phyloP scores from a whole-genome alignment of 2,113 vertebrate genomes.

The Syngnathoides biaculeatus region DNA sequence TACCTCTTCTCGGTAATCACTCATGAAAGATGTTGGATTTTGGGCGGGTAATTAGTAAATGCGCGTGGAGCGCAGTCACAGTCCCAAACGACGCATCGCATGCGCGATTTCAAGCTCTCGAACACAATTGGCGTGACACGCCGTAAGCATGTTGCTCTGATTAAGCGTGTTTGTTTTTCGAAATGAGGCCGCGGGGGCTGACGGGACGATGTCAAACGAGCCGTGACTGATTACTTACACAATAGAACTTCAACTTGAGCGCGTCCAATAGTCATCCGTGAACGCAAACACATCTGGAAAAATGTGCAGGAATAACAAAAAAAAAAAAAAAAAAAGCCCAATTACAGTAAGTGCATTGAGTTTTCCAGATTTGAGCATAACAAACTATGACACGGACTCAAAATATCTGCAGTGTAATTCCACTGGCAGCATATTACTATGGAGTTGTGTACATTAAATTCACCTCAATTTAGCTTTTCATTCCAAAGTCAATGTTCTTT shows the following conservation, averaged over 20 bases:
- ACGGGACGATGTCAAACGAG: slow-evolving; percentile 48
- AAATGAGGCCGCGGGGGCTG: slow-evolving; percentile 48
- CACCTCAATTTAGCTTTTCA: no score
- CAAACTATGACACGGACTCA: not conserved
- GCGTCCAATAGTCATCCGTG: slow-evolving; percentile 40
- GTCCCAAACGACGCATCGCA: slow-evolving; percentile 39
- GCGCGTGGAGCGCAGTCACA: not conserved
- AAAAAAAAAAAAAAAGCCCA: not conserved
- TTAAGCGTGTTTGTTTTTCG: slow-evolving; percentile 54
- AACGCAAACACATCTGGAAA: slow-evolving; percentile 55
- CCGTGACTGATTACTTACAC: slow-evolving; percentile 51
- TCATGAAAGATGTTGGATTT: slow-evolving; percentile 14
- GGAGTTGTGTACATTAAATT: no score
- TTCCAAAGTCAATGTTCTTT: no score
- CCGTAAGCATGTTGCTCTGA: slow-evolving; percentile 41
- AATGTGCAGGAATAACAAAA: not conserved
- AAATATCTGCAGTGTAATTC: not conserved
- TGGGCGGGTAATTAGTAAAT: slow-evolving; percentile 6
- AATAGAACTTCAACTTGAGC: slow-evolving; percentile 49
- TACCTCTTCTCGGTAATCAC: slow-evolving; percentile 16
- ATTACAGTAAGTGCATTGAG: not conserved
- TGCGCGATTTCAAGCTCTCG: slow-evolving; percentile 22
- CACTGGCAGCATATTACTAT: not conserved
- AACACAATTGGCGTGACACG: slow-evolving; percentile 37
- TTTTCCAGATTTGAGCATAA: not conserved